Conservation (phyloP, 1,140 invertebrate species). For the Heterodera schachtii region DNA sequence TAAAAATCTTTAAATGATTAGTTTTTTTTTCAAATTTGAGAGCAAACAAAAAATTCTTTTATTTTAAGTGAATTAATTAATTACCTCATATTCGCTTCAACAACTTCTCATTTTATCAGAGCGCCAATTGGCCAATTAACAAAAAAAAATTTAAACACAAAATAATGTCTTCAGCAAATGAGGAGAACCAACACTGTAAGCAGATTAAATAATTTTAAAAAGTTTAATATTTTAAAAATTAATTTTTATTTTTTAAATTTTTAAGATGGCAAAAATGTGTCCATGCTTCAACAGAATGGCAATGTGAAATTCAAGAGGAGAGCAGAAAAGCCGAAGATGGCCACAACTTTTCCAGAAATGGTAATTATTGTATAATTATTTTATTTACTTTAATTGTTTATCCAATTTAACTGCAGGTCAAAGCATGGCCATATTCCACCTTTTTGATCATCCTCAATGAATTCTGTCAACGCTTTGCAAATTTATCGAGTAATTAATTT, state of each 20-base stretch:
- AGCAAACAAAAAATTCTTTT: background rate
- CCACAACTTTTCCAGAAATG: slow-evolving; percentile 24
- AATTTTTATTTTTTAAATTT: background rate
- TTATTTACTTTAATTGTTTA: background rate
- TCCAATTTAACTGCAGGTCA: slow-evolving; percentile 10
- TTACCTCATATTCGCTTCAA: too few species aligned
- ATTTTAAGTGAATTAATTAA: too few species aligned
- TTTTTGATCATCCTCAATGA: slow-evolving; percentile 44
- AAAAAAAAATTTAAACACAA: too few species aligned
- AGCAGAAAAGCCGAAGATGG: slow-evolving; percentile 22
- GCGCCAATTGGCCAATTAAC: too few species aligned
- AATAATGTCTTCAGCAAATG: too few species aligned
- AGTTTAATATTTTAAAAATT: background rate
- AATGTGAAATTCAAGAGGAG: background rate
- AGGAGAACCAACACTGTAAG: background rate
- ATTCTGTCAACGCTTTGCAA: slow-evolving; percentile 27
- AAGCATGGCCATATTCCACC: slow-evolving; percentile 42
- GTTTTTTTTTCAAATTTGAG: background rate
- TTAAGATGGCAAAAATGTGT: background rate
- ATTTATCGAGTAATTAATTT: slow-evolving; percentile 22
- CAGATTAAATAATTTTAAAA: background rate
- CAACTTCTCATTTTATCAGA: too few species aligned
- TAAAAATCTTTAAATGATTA: background rate
- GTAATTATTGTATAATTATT: background rate
- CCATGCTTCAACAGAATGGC: slow-evolving; percentile 5